Evolutionary conservation across 1,140 invertebrate species (phyloP), one percentile per base, ranked within the genome.

Genomic region (Eupristina koningsbergeri): DNA sequence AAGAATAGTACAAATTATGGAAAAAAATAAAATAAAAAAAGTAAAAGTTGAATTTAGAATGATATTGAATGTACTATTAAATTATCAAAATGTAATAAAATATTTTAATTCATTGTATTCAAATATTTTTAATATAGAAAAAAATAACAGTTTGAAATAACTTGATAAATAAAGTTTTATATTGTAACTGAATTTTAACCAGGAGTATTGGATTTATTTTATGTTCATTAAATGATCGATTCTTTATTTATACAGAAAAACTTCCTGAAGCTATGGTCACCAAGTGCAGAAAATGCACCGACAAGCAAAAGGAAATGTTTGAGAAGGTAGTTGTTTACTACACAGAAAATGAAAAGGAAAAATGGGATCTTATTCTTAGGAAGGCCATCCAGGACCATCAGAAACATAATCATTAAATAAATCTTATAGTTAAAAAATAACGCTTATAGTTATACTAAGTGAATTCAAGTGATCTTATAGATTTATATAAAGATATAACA

Each of bases 271-370:
- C 84, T 29, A 11, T 85, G 3, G 84, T 85, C 0, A 82, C 84
- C 2, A 81, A 85, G 36, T 85, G 84, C 36, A 85, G 67, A 58
- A 82, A 67, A 22, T 85, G 84, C 45, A 85, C 84, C 0, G n/a
- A 39, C 0, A 85, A 79, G 29, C 84, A 82, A 67, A 85, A 85
- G 45, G 50, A 78, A 5, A 8, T 3, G 0, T 85, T 85, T 39
- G 80, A 85, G 15, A 73, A 79, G 41, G 39, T 85, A 3, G 84
- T 82, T 1, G 0, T 64, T 0, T 71, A 67, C 34, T 85, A 82
- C 36, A 79, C 84, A 11, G 73, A 81, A 31, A 82, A 85, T 0
- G 80, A 85, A 29, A 80, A 80, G 0, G 80, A 85, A 22, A 81
- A 85, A 53, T 85, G 84, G 84, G 67, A 61, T 9, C 0, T 6